Evolutionary conservation across 2,888 invertebrate genomes (phyloP).

Genomic region (Cryptophagus acutangulus): DNA sequence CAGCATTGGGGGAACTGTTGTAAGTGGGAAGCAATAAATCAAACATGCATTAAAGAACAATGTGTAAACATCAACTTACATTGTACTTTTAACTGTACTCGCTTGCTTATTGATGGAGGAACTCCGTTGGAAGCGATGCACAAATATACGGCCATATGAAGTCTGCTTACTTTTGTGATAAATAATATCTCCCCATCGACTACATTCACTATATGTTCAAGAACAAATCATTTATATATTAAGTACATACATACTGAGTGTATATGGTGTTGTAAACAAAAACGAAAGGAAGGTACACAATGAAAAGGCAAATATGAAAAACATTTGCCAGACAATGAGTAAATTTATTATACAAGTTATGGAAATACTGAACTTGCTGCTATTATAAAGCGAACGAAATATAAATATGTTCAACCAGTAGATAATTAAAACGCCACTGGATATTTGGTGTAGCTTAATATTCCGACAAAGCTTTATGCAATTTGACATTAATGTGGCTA

Average conservation of each 20-base stretch:
- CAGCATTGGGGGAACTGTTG: slow-evolving; percentile 85
- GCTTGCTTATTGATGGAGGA: slow-evolving; percentile 83
- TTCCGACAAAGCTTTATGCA: no score
- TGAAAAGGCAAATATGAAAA: slow-evolving; percentile 1
- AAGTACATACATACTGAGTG: slow-evolving; percentile 34
- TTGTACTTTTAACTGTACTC: slow-evolving; percentile 76
- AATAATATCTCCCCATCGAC: slow-evolving; percentile 83
- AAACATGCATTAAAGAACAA: slow-evolving; percentile 10
- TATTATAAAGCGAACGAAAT: not conserved
- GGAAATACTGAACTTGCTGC: not conserved
- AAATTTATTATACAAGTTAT: not conserved
- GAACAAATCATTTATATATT: no score
- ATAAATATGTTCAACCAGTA: slow-evolving; percentile 1
- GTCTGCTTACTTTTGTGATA: slow-evolving; percentile 81
- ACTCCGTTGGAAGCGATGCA: slow-evolving; percentile 93
- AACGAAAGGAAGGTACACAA: slow-evolving; percentile 2
- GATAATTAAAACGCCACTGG: not conserved
- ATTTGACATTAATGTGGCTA: no score
- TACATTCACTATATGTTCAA: slow-evolving; percentile 78
- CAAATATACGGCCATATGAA: slow-evolving; percentile 89
- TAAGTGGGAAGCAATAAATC: not conserved
- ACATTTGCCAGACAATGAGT: not conserved
- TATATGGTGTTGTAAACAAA: not conserved
- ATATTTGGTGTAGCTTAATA: not conserved
- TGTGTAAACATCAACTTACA: slow-evolving; percentile 56